Evolutionary conservation across 2,113 vertebrate species (phyloP).

Genomic region (Callipepla squamata): DNA sequence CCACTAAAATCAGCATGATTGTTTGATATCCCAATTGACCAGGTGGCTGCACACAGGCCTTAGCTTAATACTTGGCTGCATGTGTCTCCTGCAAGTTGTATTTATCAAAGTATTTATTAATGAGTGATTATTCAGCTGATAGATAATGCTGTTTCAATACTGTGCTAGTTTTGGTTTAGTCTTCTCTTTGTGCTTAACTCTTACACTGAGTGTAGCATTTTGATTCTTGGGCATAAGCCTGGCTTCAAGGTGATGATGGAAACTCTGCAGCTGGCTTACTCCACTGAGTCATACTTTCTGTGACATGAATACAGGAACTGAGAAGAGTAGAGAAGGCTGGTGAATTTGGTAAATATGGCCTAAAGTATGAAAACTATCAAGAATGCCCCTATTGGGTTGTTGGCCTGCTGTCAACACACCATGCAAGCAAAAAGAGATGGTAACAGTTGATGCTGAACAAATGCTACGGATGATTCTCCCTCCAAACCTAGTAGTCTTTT

Average conservation of each 20-base stretch:
- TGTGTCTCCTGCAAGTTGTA: not conserved
- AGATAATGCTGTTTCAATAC: not conserved
- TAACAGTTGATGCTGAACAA: not conserved
- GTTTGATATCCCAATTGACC: not conserved
- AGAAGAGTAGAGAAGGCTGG: not conserved
- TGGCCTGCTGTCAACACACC: not conserved
- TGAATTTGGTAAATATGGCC: not conserved
- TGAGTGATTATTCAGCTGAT: not conserved
- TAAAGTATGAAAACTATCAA: not conserved
- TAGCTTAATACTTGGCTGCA: not conserved
- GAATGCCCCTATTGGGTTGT: not conserved
- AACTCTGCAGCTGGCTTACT: slow-evolving; percentile 24
- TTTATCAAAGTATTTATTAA: not conserved
- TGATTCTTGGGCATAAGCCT: slow-evolving; percentile 36
- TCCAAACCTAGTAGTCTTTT: not conserved
- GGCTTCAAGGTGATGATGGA: slow-evolving; percentile 19
- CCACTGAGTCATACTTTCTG: slow-evolving; percentile 5
- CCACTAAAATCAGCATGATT: not conserved
- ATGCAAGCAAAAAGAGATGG: not conserved
- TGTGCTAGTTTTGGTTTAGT: not conserved
- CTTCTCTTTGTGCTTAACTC: not conserved
- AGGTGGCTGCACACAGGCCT: not conserved
- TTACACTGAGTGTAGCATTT: not conserved
- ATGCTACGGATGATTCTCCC: not conserved
- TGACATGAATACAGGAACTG: not conserved